Conservation (phyloP, 2,113 vertebrate genomes). For the Typhlomys cinereus region DNA sequence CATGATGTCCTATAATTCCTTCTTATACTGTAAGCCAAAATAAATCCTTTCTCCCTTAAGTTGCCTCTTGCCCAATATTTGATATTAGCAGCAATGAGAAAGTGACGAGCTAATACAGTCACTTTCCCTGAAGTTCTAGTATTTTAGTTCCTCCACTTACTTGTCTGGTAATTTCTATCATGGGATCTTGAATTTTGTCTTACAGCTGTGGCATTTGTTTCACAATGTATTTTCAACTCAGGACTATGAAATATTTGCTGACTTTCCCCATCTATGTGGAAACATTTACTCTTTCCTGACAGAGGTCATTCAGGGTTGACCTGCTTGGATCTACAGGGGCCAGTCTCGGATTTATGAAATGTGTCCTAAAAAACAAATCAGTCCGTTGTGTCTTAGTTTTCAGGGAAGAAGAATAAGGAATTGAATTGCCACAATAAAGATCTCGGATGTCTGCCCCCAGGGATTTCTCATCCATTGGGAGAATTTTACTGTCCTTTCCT, state of each 20-base stretch:
- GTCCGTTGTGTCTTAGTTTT: too few relatives aligned
- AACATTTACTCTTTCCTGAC: too few relatives aligned
- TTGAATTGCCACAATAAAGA: too few relatives aligned
- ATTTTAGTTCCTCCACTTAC: neutral
- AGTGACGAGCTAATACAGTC: neutral
- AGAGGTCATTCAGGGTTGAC: too few relatives aligned
- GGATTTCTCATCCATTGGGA: neutral
- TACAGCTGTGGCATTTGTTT: neutral
- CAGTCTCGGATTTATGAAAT: too few relatives aligned
- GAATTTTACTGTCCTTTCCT: neutral
- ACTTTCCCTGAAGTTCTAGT: neutral
- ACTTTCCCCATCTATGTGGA: neutral
- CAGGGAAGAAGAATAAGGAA: too few relatives aligned
- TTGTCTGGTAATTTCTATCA: neutral
- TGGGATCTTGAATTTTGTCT: neutral
- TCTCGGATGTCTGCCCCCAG: too few relatives aligned
- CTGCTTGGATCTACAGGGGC: too few relatives aligned
- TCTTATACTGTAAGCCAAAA: neutral
- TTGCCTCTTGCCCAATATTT: neutral
- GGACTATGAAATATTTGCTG: neutral
- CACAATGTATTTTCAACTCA: neutral
- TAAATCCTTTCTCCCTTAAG: neutral
- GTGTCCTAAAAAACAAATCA: too few relatives aligned
- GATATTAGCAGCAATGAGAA: neutral
- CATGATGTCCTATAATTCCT: neutral